Percentiles rank a stretch among this genome's conserved stretches.
phyloP scores from a whole-genome alignment of 1,140 invertebrate genomes.

The Drosophila mojavensis region DNA sequence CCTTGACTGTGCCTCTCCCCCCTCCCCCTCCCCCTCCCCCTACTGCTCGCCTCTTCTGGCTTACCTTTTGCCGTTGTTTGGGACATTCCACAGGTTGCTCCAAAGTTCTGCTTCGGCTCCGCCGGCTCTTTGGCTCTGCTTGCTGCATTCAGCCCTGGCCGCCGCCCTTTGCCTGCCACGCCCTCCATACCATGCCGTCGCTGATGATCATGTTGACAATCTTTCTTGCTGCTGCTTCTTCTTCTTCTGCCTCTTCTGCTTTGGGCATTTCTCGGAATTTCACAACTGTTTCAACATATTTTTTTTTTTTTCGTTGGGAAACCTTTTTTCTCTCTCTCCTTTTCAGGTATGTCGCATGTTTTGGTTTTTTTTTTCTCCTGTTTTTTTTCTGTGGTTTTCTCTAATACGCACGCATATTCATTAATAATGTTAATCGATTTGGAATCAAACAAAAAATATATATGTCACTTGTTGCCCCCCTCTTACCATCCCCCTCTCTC shows the following conservation, averaged over 20 bases:
- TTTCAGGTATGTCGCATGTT: constrained; percentile 29
- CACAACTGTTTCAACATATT: not conserved
- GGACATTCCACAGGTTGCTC: constrained; percentile 47
- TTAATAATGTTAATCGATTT: constrained; percentile 77
- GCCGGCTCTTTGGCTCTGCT: not conserved
- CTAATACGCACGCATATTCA: constrained; percentile 64
- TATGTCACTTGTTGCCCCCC: constrained; percentile 18
- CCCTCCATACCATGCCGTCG: not conserved
- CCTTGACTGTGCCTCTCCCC: not conserved
- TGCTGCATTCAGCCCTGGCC: constrained; percentile 8
- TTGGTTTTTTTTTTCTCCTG: constrained; percentile 23
- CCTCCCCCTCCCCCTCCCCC: not conserved
- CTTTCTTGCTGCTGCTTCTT: constrained; percentile 24
- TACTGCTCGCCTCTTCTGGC: not conserved
- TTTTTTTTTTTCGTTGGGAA: not conserved
- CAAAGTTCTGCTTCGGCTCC: not conserved
- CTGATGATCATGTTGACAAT: constrained; percentile 81
- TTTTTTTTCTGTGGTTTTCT: constrained; percentile 20
- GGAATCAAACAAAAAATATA: constrained; percentile 6
- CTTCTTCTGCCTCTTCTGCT: constrained; percentile 1
- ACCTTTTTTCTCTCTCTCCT: constrained; percentile 24
- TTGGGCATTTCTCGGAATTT: constrained; percentile 45
- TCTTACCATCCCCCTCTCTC: not conserved
- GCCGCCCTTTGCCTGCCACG: not conserved
- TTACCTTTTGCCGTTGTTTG: constrained; percentile 20